Evolutionary conservation across 2,797 vertebrate species (phyloP).

Genomic region (Eutrigla gurnardus): DNA sequence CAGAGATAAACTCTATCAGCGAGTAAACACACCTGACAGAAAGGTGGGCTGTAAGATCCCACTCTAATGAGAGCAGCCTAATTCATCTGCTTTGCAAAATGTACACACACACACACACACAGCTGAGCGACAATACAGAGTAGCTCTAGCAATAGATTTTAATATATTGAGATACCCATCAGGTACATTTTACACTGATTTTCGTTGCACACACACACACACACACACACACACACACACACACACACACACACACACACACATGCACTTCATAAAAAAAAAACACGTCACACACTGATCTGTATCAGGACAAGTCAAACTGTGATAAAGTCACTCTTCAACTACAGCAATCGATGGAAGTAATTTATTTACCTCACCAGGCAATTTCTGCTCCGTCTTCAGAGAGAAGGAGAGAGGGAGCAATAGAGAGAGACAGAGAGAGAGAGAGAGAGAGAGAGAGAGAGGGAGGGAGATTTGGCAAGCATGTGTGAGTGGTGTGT

Average conservation of each 20-base stretch:
- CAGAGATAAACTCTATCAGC: slow-evolving; percentile 54
- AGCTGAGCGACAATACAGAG: not conserved
- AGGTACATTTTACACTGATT: slow-evolving; percentile 72
- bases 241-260: slow-evolving; percentile 35
- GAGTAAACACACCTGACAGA: slow-evolving; percentile 37
- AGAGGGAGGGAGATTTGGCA: slow-evolving; percentile 71
- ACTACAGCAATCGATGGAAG: slow-evolving; percentile 86
- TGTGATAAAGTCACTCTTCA: slow-evolving; percentile 87
- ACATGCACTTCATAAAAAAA: slow-evolving; percentile 58
- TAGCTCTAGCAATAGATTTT: slow-evolving; percentile 53
- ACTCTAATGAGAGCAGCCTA: slow-evolving; percentile 42
- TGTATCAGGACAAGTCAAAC: slow-evolving; percentile 85
- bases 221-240: slow-evolving; percentile 27
- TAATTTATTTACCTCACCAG: slow-evolving; percentile 86
- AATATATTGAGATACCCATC: slow-evolving; percentile 80
- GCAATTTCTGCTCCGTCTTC: slow-evolving; percentile 83
- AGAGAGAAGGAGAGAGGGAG: slow-evolving; percentile 49
- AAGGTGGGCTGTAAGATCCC: slow-evolving; percentile 38
- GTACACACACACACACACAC: slow-evolving; percentile 19
- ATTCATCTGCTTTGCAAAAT: slow-evolving; percentile 59
- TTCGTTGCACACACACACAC: slow-evolving; percentile 42
- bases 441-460: slow-evolving; percentile 45
- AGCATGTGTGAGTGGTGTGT: slow-evolving; percentile 77
- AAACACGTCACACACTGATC: slow-evolving; percentile 80
- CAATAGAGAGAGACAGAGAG: slow-evolving; percentile 37